phyloP scores from a whole-genome alignment of 1,140 invertebrate genomes.

The Araneus ventricosus region DNA sequence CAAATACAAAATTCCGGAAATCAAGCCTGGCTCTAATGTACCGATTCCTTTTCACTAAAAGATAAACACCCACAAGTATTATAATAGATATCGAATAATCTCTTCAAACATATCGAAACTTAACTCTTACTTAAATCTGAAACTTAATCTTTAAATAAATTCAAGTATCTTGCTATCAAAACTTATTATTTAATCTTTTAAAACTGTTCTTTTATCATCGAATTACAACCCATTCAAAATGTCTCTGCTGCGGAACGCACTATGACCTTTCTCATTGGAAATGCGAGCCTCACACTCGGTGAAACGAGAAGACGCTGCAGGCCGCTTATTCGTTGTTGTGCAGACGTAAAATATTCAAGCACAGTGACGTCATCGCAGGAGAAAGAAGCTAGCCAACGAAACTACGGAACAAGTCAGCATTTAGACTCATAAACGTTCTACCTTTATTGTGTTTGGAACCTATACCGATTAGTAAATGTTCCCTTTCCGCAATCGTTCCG shows the following conservation, averaged over 20 bases:
- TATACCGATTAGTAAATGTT: not conserved
- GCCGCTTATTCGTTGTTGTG: not conserved
- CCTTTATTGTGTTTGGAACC: not conserved
- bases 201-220: not conserved
- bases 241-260: not conserved
- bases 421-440: not conserved
- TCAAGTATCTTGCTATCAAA: too few relatives aligned
- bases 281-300: not conserved
- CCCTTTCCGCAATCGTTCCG: not conserved
- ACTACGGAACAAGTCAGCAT: slow-evolving; percentile 18
- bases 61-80: too few relatives aligned
- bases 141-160: too few relatives aligned
- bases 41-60: too few relatives aligned
- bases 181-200: too few relatives aligned
- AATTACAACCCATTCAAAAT: not conserved
- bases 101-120: too few relatives aligned
- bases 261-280: slow-evolving; percentile 8
- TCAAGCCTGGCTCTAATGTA: too few relatives aligned
- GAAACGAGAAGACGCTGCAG: not conserved
- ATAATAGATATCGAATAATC: too few relatives aligned
- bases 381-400: slow-evolving; percentile 1
- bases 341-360: slow-evolving; percentile 20
- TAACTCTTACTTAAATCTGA: too few relatives aligned
- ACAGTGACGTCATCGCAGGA: not conserved
- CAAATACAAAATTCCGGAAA: too few relatives aligned